Evolutionary conservation across 1,140 invertebrate genomes (phyloP).

Genomic region (Platyura marginata): DNA sequence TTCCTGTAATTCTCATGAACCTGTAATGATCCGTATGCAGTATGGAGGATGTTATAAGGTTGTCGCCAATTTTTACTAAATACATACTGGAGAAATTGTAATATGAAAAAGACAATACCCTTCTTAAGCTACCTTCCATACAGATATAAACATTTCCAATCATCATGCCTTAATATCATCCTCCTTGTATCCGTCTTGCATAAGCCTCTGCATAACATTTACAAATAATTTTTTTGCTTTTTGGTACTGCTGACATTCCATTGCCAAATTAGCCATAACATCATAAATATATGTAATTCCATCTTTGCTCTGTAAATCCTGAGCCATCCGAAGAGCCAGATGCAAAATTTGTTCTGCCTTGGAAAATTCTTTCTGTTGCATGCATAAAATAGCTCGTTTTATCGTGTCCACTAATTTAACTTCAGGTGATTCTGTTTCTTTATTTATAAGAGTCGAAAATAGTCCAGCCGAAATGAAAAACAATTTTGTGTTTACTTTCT

Average conservation of each 20-base stretch:
- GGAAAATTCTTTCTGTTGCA: slow-evolving; percentile 52
- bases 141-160: too few relatives aligned
- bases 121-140: too few relatives aligned
- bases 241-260: slow-evolving; percentile 48
- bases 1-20: too few relatives aligned
- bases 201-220: slow-evolving; percentile 55
- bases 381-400: slow-evolving; percentile 50
- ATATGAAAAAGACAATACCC: too few relatives aligned
- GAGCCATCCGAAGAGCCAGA: slow-evolving; percentile 61
- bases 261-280: slow-evolving; percentile 76
- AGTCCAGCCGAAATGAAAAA: too few relatives aligned
- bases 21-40: too few relatives aligned
- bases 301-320: slow-evolving; percentile 51
- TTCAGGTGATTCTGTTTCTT: slow-evolving; percentile 31
- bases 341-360: slow-evolving; percentile 74
- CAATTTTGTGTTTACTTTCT: too few relatives aligned
- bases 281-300: slow-evolving; percentile 78
- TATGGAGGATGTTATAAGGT: too few relatives aligned
- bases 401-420: slow-evolving; percentile 50
- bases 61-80: not conserved
- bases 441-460: too few relatives aligned
- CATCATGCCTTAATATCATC: slow-evolving; percentile 53
- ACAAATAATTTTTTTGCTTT: slow-evolving; percentile 75
- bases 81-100: too few relatives aligned
- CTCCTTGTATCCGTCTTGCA: slow-evolving; percentile 42